Evolutionary conservation across 23 tunicate species (phyloP), one percentile per base, ranked within the genome.

Genomic region (Corella eumyota): DNA sequence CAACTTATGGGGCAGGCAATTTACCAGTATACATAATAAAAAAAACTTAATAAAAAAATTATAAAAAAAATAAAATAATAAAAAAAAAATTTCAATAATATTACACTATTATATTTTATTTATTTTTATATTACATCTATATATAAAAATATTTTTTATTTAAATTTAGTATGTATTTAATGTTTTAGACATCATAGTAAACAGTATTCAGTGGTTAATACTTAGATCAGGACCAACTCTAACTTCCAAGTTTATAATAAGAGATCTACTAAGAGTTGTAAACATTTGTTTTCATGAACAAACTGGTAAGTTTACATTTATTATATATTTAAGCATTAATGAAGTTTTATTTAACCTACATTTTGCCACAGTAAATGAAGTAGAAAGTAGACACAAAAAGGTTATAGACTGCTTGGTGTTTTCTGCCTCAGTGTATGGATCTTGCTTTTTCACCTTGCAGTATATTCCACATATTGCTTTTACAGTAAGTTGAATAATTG

Each of bases 371-470:
- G n/a, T n/a, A n/a, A n/a, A n/a, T n/a, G n/a, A n/a, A n/a, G n/a
- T n/a, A n/a, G n/a, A n/a, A 53, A n/a, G 19, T 22, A 48, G 32
- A 19, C 57, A 60, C 66, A 20, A 58, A 66, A 45, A 31, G 49
- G 65, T 71, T 15, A 30, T 69, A 24, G 61, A 60, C 26, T 77
- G 85, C 52, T 54, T 86, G 24, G 30, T 65, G 24, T 67, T 62
- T 50, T 75, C 81, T 65, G 75, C 85, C 9, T 46, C 78, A 21
- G 33, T 72, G 50, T 88, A 72, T 68, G 96, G 96, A 2, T 25
- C 81, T 35, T 62, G 77, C 1, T 52, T 71, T 20, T 45, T 79
- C 17, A 75, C 82, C 7, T 34, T 78, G 68, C 87, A 79, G 44
- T 88, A 78, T 38, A 62, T 88, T 27, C 81, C 96, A 0, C 75